Conservation (phyloP, 2,113 vertebrate genomes). For the Rana temporaria region DNA sequence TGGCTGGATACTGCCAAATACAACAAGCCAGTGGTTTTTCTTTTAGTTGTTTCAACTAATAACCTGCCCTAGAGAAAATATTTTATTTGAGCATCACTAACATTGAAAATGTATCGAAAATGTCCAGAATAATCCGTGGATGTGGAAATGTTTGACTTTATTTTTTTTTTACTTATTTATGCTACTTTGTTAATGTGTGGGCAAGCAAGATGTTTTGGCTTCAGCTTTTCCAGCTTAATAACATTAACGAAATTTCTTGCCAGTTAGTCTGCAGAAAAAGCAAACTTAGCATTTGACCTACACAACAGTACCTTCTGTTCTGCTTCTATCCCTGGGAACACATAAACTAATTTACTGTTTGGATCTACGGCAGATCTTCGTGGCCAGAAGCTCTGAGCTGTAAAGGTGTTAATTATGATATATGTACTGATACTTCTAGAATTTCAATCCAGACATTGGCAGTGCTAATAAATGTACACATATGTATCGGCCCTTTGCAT, state of each 20-base stretch:
- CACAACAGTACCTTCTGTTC: constrained; percentile 37
- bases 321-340: constrained; percentile 21
- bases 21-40: neutral
- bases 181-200: neutral
- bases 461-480: constrained; percentile 34
- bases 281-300: constrained; percentile 27
- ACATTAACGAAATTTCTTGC: constrained; percentile 7
- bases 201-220: constrained; percentile 12
- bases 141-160: neutral
- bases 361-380: constrained; percentile 15
- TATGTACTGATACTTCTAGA: constrained; percentile 33
- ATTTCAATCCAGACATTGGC: constrained; percentile 29
- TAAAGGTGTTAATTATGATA: constrained; percentile 48
- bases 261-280: neutral
- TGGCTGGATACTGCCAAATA: constrained; percentile 10
- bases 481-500: constrained; percentile 13
- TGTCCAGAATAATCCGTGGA: neutral
- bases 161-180: neutral
- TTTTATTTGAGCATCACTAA: neutral
- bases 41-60: constrained; percentile 13
- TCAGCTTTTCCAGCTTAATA: constrained; percentile 22
- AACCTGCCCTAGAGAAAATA: neutral
- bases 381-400: constrained; percentile 7
- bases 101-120: neutral
- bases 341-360: constrained; percentile 35